Base-by-base conservation (phyloP, 2,888 invertebrate species). In the Chelonus formosanus region DNA sequence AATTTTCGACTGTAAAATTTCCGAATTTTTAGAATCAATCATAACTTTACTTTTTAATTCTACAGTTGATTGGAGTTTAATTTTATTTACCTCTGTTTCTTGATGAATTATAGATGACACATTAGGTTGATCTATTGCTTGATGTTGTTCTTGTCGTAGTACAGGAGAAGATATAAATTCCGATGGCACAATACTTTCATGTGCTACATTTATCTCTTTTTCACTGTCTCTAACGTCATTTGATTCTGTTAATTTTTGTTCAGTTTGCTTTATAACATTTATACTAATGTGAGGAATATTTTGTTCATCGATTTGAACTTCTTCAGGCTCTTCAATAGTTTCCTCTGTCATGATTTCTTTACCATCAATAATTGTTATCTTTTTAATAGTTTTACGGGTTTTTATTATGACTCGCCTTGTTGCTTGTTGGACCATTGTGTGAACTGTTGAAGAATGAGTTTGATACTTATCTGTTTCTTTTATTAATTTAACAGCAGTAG, bases 311-410 rank as follows among this genome's bases (percentile, higher is more conserved):
- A 91, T 86, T 84, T 92, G 91, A 3, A 92, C 85, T 80, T 90
- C 90, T 77, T 92, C 94, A 0, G 95, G 95, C 81, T 94, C 94
- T 78, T 95, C 95, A 52, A 94, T 87, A 0, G 94, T 85, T 85
- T 95, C 94, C 83, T 95, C 95, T 5, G 91, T 91, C 0, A 93
- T 88, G 68, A 91, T 91, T 84, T 95, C 95, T 84, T 93, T 92
- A 0, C 95, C 95, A 80, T 95, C 91, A 66, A 94, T 89, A 4
- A 94, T 90, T 0, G 91, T 91, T 3, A 92, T 88, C 71, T 90
- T 89, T 62, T 92, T 88, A 60, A 95, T 91, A 20, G 94, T 91
- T 70, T 91, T 89, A 55, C 91, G 87, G 10, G 90, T 90, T 74
- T 91, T 92, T 67, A 90, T 88, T 3, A 93, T 90, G n/a, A 93